Conservation (phyloP, 1,140 invertebrate species). For the Onthophagus taurus region DNA sequence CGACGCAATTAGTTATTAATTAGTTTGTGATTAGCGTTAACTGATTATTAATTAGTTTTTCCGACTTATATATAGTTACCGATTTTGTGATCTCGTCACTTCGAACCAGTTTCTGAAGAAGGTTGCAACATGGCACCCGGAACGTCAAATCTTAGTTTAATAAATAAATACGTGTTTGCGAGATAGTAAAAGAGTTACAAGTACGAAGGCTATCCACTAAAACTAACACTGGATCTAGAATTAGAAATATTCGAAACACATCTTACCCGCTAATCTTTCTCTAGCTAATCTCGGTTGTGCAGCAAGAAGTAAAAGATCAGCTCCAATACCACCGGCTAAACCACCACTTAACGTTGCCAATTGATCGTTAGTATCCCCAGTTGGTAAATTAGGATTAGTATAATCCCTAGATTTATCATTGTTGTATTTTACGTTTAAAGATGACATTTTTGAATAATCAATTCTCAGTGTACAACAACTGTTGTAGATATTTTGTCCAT, state of each 20-base stretch:
- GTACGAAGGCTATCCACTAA: background rate
- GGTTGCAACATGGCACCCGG: too few relatives aligned
- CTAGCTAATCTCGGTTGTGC: conserved; percentile 35
- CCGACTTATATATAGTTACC: too few relatives aligned
- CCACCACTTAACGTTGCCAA: conserved; percentile 47
- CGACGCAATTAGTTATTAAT: too few relatives aligned
- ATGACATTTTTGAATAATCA: conserved; percentile 96
- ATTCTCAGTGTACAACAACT: conserved; percentile 98
- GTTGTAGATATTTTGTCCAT: conserved; percentile 99
- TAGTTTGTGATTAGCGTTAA: too few relatives aligned
- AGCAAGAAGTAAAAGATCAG: conserved; percentile 43
- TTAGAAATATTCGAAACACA: background rate
- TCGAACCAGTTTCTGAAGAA: too few relatives aligned
- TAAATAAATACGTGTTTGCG: conserved; percentile 8
- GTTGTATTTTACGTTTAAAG: conserved; percentile 98
- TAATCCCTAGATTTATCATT: conserved; percentile 99
- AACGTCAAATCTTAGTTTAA: too few relatives aligned
- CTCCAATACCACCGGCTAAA: conserved; percentile 45
- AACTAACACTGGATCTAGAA: background rate
- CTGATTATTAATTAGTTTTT: too few relatives aligned
- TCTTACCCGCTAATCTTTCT: conserved; percentile 37
- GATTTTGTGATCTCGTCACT: too few relatives aligned
- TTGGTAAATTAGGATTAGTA: conserved; percentile 93
- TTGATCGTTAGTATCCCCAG: conserved; percentile 64
- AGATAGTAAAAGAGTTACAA: conserved; percentile 2